Base-by-base conservation (phyloP, 1,140 invertebrate genomes). In the Drosophila watanabei region DNA sequence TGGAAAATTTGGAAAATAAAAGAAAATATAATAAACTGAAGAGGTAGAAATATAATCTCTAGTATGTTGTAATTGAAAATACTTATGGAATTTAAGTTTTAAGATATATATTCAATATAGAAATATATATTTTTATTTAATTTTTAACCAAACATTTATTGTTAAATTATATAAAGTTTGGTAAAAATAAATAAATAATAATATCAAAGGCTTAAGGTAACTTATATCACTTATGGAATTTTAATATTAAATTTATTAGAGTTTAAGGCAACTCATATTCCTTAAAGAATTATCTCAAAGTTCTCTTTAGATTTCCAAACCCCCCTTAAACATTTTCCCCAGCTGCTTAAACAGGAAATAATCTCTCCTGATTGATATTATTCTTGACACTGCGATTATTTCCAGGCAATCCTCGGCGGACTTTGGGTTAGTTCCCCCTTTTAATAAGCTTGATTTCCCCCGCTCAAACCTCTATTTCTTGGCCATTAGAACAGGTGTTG, bases 401-500 rank as follows among this genome's bases (percentile, higher is more conserved):
- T 2, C 20, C 3, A 10, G 2, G 8, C 63, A 18, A n/a, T 20
- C 39, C 39, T 6, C 18, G n/a, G 45, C 24, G 14, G 8, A 46
- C 16, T 11, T 37, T 3, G 11, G 16, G 13, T 33, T 4, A 33
- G 45, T 52, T 30, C 28, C 35, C 35, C 18, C 66, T 28, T 43
- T 68, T 69, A 52, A 69, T 69, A 69, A 69, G 65, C 62, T 33
- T 14, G 5, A 48, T 48, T 39, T 11, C 16, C 33, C 20, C 16
- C n/a, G 0, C 10, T 7, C 35, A 35, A 37, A 32, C 28, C 56
- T 16, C 28, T 13, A n/a, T 13, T 48, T 14, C 14, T 32, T 41
- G 48, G 43, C 60, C 45, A 64, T 83, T 77, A 80, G 65, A 80
- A 77, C 81, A 84, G 82, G 77, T 85, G 77, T 59, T 65, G 78